Evolutionary conservation across 2,888 invertebrate species (phyloP), one percentile per base, ranked within the genome.

Genomic region (Gisinianus flammeolus): DNA sequence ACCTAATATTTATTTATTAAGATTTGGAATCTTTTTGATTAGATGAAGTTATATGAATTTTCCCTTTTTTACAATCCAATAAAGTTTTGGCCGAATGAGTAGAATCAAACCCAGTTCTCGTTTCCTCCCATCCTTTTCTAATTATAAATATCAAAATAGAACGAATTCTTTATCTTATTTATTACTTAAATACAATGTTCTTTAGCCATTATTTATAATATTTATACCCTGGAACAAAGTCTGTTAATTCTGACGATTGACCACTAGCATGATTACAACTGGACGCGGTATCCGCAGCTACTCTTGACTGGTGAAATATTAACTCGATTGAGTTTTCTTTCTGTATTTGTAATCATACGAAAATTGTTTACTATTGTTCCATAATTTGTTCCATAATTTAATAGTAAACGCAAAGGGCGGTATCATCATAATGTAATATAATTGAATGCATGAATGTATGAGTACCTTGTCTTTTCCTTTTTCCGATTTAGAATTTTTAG

Each of bases 51-150:
- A 70, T 26, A 5, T 52, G 52, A 1, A 54, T 4, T 19, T 54
- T n/a, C 26, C 70, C 70, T 30, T 70, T 52, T 35, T 70, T 70
- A 10, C 26, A 24, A 52, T 35, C 70, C 70, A 70, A 54, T 22
- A 70, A 35, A 19, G 54, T 70, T 54, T 54, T 70, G 12, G 54
- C 54, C 26, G 70, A 70, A 22, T 70, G 24, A 5, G 52, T 67
- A 6, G 67, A 22, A 26, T 2, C 30, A 30, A 31, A 8, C 30
- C 16, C 31, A 67, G 5, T 31, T 31, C 30, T n/a, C 8, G 31
- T 30, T 28, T 12, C 2, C n/a, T 62, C 62, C 24, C 22, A 62
- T 4, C 22, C 8, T 26, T 62, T 8, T 62, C 22, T 56, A n/a
- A n/a, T n/a, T n/a, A n/a, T n/a, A n/a, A n/a, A n/a, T n/a, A n/a